Evolutionary conservation across 2,888 invertebrate species (phyloP).

Genomic region (Ferdinandea cuprea): DNA sequence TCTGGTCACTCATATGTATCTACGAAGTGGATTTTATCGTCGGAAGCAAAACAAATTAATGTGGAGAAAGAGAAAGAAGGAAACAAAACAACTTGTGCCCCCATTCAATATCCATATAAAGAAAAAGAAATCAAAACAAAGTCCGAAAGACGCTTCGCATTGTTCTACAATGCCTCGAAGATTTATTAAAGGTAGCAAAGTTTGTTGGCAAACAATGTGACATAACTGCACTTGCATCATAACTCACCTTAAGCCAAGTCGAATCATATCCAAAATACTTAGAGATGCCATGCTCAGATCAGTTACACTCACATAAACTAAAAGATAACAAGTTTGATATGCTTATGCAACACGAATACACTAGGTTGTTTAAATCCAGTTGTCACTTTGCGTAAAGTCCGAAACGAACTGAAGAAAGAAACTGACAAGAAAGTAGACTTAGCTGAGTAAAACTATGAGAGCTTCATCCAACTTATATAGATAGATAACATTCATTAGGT

Average conservation of each 20-base stretch:
- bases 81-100: too few species aligned
- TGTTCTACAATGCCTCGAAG: too few species aligned
- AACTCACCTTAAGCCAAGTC: constrained; percentile 60
- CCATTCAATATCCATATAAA: too few species aligned
- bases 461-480: not conserved
- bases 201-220: not conserved
- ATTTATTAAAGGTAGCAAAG: too few species aligned
- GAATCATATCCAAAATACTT: constrained; percentile 49
- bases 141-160: not conserved
- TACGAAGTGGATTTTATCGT: too few species aligned
- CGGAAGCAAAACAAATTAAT: too few species aligned
- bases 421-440: constrained; percentile 19
- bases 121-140: too few species aligned
- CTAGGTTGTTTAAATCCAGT: not conserved
- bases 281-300: constrained; percentile 27
- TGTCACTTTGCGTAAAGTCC: constrained; percentile 10
- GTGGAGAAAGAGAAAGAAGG: too few species aligned
- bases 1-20: too few species aligned
- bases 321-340: not conserved
- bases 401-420: constrained; percentile 28
- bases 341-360: not conserved
- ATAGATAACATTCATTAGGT: not conserved
- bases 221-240: not conserved
- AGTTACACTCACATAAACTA: not conserved
- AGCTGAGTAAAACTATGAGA: constrained; percentile 6